Evolutionary conservation across 2,113 vertebrate genomes (phyloP).

Genomic region (Thryonomys swinderianus): DNA sequence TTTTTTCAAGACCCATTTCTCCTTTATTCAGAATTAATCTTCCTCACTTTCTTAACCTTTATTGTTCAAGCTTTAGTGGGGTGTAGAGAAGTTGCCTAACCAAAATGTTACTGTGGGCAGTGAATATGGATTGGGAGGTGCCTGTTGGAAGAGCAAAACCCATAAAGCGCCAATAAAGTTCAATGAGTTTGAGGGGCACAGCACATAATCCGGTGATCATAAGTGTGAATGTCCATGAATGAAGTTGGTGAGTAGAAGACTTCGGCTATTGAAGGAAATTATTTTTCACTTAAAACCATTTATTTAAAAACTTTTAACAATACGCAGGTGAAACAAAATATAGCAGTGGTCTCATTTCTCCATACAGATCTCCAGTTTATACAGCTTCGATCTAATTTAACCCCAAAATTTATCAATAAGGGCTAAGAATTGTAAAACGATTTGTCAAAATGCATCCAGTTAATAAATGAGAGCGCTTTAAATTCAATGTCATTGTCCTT

Average conservation of each 20-base stretch:
- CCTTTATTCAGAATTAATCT: not conserved
- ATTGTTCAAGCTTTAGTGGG: not conserved
- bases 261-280: not conserved
- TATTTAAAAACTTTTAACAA: not conserved
- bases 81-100: not conserved
- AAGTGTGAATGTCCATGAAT: not conserved
- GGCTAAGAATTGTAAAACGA: constrained; percentile 32
- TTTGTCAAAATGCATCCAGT: not conserved
- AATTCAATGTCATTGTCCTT: not conserved
- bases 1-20: not conserved
- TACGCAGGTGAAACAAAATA: not conserved
- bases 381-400: constrained; percentile 22
- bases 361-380: not conserved
- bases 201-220: not conserved
- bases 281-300: constrained; percentile 19
- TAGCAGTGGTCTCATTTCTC: not conserved
- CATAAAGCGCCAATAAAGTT: not conserved
- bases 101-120: not conserved
- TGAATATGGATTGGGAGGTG: not conserved
- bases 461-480: constrained; percentile 12
- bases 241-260: not conserved
- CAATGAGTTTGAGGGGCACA: not conserved
- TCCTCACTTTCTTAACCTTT: not conserved
- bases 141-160: constrained; percentile 10
- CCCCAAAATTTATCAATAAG: constrained; percentile 7